Percentiles rank a stretch among this genome's conserved stretches.
These are phyloP conservation scores for Pteronura brasiliensis DNA, from an alignment of 2,113 vertebrate genomes.

Conservation along the genomic window DNA sequence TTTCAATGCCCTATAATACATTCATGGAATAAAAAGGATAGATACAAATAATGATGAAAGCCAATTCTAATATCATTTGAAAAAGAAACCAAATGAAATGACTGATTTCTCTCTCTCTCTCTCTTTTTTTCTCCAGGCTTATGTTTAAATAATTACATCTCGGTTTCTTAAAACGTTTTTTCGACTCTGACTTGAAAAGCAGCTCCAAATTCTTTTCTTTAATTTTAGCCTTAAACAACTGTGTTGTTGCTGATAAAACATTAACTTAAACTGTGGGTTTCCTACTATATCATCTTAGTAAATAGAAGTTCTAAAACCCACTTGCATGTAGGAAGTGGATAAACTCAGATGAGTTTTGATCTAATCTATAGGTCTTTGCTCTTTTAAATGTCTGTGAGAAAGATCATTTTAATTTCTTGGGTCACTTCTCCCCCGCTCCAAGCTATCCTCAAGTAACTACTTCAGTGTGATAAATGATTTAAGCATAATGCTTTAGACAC, in stretches of 20 bases:
- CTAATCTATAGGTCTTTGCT: constrained; percentile 58
- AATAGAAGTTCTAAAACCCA: constrained; percentile 45
- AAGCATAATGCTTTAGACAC: constrained; percentile 51
- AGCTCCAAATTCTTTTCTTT: constrained; percentile 50
- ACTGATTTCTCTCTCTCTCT: neutral
- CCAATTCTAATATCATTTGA: constrained; percentile 30
- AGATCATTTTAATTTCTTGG: constrained; percentile 77
- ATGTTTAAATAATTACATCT: constrained; percentile 66
- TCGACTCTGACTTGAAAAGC: constrained; percentile 58
- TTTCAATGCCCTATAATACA: constrained; percentile 11
- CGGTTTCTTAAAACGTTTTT: constrained; percentile 65
- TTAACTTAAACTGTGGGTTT: constrained; percentile 50
- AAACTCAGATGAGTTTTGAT: constrained; percentile 52
- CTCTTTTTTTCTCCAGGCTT: neutral
- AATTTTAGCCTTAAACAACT: constrained; percentile 66
- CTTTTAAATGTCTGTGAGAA: constrained; percentile 65
- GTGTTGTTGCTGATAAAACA: constrained; percentile 42
- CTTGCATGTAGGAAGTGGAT: constrained; percentile 25
- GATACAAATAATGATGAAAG: constrained; percentile 30
- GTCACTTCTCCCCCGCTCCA: constrained; percentile 75
- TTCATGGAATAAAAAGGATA: neutral
- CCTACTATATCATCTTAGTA: constrained; percentile 48
- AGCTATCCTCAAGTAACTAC: constrained; percentile 65
- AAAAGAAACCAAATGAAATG: constrained; percentile 46
- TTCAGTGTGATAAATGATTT: constrained; percentile 76